Evolutionary conservation across 2,797 vertebrate genomes (phyloP), one percentile per base, ranked within the genome.

Genomic region (Spinibarbus caldwelli): DNA sequence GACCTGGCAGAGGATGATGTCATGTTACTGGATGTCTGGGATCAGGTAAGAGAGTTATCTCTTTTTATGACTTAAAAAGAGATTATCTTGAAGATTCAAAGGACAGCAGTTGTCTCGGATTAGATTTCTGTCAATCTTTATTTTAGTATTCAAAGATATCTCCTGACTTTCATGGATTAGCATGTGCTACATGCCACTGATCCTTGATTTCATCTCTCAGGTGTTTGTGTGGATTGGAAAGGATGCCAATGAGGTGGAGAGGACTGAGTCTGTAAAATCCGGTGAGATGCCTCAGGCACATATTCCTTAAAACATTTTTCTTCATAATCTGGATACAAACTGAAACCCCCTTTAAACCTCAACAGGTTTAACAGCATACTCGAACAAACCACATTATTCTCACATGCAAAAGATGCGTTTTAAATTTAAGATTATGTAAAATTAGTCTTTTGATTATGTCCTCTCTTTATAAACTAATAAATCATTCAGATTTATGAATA

Each of bases 1-100:
- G 97, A 98, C 91, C 93, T 98, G 90, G 97, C 97, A 45, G 97
- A 98, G 92, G 97, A 98, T 86, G 97, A 98, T 66, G 97, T 97
- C 82, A 98, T 98, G 97, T 87, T 98, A 72, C 89, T 98, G 82
- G 97, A 98, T 86, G 89, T 93, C 12, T 98, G 97, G 96, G 96
- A 98, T 85, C 97, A 97, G 96, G 97, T 98, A 93, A 59, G 78
- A 68, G 14, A 81, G 7, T 76, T 31, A 0, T 31, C 10, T n/a
- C n/a, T n/a, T n/a, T 64, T 78, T 29, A 70, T 57, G 31, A 76
- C 49, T 38, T 41, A n/a, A n/a, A n/a, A n/a, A n/a, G 17, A 14
- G 3, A 47, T 2, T 62, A 64, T 29, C 41, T 41, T 10, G 4
- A 11, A 38, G 23, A 49, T 76, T 49, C n/a, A 12, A 76, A 52